Evolutionary conservation across 1,140 invertebrate genomes (phyloP), one percentile per base, ranked within the genome.

Genomic region (Anagrus nilaparvatae): DNA sequence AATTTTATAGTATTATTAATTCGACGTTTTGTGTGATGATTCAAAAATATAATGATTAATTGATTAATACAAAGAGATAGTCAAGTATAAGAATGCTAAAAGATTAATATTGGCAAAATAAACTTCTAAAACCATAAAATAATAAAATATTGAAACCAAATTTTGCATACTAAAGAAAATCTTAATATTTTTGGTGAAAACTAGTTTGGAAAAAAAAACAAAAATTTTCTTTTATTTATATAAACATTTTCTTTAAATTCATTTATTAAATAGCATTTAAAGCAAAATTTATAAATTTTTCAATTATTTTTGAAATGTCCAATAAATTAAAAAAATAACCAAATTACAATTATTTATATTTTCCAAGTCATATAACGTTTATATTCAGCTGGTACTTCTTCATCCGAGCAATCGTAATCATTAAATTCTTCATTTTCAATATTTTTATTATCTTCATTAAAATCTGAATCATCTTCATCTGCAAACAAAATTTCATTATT

Each of bases 361-460:
- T 42, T 42, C 44, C 44, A 46, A 1, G 39, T 46, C 33, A 42
- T 40, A n/a, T 42, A 46, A 12, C 44, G 39, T 30, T 46, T 46
- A 25, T 38, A 46, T 38, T 46, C 27, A 12, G 16, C 9, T 5
- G 40, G 40, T 18, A 47, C 23, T 14, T 47, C 40, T 23, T 43
- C 40, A 24, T 34, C 33, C 6, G 40, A 36, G 13, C 43, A 29
- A 18, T 43, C 40, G 13, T 39, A 13, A 28, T 40, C 33, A 1
- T 47, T 31, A 3, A 43, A 24, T 27, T 39, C 23, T 16, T 47
- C 45, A n/a, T 47, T 36, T 1, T 19, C 40, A n/a, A 41, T 32
- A 10, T 42, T 21, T 0, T 43, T 29, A 12, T 43, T 20, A 12
- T 43, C 27, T 7, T 47, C 45, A 13, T 43, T 46, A 41, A 2